These are phyloP conservation scores for Mamestra brassicae DNA, from an alignment of 2,888 invertebrate species.

Conservation along the genomic window DNA sequence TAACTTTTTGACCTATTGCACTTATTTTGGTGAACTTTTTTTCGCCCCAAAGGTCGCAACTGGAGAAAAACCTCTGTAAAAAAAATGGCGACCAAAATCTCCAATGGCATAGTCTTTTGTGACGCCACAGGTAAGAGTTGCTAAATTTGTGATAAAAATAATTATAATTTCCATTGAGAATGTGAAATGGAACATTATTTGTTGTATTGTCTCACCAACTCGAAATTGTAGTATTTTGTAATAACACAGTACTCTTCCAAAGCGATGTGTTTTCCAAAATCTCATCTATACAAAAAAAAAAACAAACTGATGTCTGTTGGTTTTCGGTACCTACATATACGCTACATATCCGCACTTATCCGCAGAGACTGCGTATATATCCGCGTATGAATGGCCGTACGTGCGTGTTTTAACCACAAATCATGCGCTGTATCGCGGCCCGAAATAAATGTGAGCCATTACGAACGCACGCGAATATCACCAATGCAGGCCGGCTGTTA, in stretches of 20 bases:
- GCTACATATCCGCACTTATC: slow-evolving; percentile 34
- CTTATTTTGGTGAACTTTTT: too few relatives aligned
- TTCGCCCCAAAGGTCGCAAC: too few relatives aligned
- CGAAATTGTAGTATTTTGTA: not conserved
- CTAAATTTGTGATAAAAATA: too few relatives aligned
- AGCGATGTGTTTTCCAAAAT: not conserved
- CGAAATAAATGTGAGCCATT: slow-evolving; percentile 67
- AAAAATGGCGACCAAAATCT: too few relatives aligned
- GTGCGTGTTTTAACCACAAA: slow-evolving; percentile 66
- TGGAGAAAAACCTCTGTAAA: too few relatives aligned
- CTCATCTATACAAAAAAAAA: not conserved
- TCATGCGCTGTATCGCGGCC: slow-evolving; percentile 67
- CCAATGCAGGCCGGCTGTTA: slow-evolving; percentile 31
- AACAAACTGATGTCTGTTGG: not conserved
- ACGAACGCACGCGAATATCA: slow-evolving; percentile 55
- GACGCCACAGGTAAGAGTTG: too few relatives aligned
- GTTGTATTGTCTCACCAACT: too few relatives aligned
- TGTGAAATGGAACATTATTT: too few relatives aligned
- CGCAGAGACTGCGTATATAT: slow-evolving; percentile 42
- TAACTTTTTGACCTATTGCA: too few relatives aligned
- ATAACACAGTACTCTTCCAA: not conserved
- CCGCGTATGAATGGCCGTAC: slow-evolving; percentile 47
- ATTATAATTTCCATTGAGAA: too few relatives aligned
- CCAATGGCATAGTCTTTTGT: too few relatives aligned
- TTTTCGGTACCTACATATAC: not conserved